These are phyloP conservation scores for Elachura formosa DNA, from an alignment of 2,113 vertebrate genomes.

Conservation along the genomic window DNA sequence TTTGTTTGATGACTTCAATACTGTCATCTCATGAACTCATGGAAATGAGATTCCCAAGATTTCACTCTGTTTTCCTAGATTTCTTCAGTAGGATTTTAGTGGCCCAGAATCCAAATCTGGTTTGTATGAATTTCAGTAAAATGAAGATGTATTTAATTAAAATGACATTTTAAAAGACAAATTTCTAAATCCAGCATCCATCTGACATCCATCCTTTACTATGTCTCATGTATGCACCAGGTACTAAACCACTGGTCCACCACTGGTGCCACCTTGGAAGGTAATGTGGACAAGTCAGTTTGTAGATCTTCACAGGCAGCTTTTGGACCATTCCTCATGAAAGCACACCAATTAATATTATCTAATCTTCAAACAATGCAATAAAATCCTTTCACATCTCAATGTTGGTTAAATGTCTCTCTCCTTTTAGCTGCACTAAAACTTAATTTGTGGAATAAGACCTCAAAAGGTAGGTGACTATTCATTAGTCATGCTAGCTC, in stretches of 20 bases:
- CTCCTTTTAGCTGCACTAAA: not conserved
- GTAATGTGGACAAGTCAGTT: not conserved
- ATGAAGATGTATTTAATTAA: not conserved
- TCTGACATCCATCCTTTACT: not conserved
- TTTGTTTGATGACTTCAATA: not conserved
- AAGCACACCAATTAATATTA: rapidly evolving
- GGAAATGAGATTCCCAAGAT: not conserved
- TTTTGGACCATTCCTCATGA: not conserved
- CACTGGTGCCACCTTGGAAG: not conserved
- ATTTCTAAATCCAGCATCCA: not conserved
- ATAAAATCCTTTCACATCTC: not conserved
- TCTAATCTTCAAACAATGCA: not conserved
- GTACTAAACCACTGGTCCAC: not conserved
- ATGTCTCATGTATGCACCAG: not conserved
- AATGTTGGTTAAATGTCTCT: not conserved
- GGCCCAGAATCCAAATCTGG: not conserved
- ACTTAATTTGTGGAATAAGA: not conserved
- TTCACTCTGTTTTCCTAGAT: not conserved
- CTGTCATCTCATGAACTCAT: not conserved
- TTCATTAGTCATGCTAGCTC: not conserved
- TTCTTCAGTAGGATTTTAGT: not conserved
- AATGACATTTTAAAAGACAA: rapidly evolving
- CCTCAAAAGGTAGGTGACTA: not conserved
- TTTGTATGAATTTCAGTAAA: not conserved
- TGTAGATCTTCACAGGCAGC: not conserved